Evolutionary conservation across 1,140 invertebrate genomes (phyloP).

Genomic region (Drosophila ananassae): DNA sequence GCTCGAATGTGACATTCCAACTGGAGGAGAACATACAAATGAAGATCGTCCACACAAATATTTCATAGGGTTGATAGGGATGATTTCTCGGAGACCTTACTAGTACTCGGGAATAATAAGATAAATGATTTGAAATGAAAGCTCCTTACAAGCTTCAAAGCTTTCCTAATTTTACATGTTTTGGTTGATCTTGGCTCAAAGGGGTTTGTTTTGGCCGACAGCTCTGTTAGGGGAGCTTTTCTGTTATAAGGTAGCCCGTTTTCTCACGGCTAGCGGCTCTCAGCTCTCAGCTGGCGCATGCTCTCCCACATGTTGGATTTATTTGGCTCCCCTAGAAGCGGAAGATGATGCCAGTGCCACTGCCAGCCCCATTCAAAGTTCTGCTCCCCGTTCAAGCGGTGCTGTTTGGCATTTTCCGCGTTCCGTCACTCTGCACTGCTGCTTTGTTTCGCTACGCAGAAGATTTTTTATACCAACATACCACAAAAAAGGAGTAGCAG

Average conservation of each 20-base stretch:
- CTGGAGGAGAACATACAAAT: too few species aligned
- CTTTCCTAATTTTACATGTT: neutral
- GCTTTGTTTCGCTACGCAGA: slow-evolving; percentile 52
- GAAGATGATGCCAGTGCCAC: slow-evolving; percentile 22
- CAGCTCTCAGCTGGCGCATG: slow-evolving; percentile 26
- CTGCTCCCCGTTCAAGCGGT: slow-evolving; percentile 49
- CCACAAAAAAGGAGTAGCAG: slow-evolving; percentile 7
- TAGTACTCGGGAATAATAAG: too few species aligned
- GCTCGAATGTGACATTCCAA: too few species aligned
- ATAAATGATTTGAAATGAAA: too few species aligned
- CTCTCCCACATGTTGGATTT: slow-evolving; percentile 41
- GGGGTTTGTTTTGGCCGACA: slow-evolving; percentile 16
- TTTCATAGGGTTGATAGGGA: too few species aligned
- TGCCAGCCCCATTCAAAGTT: slow-evolving; percentile 39
- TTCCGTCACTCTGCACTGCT: slow-evolving; percentile 27
- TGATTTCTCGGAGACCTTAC: too few species aligned
- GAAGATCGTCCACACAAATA: too few species aligned
- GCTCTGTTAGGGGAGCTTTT: slow-evolving; percentile 24
- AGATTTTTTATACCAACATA: slow-evolving; percentile 41
- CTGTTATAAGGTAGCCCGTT: slow-evolving; percentile 16
- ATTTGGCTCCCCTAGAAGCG: slow-evolving; percentile 33
- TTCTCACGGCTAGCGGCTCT: neutral
- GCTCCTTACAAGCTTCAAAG: neutral
- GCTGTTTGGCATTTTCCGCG: slow-evolving; percentile 6
- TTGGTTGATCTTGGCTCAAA: slow-evolving; percentile 34